Evolutionary conservation across 2,888 invertebrate genomes (phyloP).

Genomic region (Kuschelorhynchus macadamiae): DNA sequence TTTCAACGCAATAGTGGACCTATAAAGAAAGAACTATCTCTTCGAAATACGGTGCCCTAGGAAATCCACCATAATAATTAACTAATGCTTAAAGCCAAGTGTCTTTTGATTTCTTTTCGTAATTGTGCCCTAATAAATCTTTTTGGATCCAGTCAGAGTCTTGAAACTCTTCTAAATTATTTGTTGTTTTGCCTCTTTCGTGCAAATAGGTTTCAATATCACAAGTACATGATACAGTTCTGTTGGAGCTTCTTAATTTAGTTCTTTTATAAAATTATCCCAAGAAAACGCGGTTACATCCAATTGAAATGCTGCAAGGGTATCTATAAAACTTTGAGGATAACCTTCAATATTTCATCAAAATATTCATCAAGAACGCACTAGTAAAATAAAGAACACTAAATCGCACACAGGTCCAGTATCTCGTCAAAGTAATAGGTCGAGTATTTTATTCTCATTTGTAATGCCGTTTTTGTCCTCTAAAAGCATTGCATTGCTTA

Average conservation of each 20-base stretch:
- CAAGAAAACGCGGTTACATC: slow-evolving; percentile 65
- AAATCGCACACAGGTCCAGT: slow-evolving; percentile 72
- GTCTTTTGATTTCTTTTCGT: slow-evolving; percentile 63
- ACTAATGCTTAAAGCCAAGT: too few species aligned
- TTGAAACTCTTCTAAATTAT: slow-evolving; percentile 68
- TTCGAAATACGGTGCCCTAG: too few species aligned
- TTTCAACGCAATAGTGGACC: too few species aligned
- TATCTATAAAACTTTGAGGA: slow-evolving; percentile 69
- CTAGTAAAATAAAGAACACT: slow-evolving; percentile 73
- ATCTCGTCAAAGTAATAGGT: slow-evolving; percentile 74
- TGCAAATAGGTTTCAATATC: slow-evolving; percentile 70
- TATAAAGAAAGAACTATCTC: too few species aligned
- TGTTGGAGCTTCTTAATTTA: slow-evolving; percentile 66
- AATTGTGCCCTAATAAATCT: slow-evolving; percentile 64
- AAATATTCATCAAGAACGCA: slow-evolving; percentile 68
- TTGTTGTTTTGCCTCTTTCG: slow-evolving; percentile 67
- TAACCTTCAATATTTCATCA: slow-evolving; percentile 71
- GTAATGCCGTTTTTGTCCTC: slow-evolving; percentile 68
- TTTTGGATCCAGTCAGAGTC: slow-evolving; percentile 65
- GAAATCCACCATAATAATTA: too few species aligned
- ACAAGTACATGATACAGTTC: slow-evolving; percentile 70
- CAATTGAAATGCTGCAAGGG: slow-evolving; percentile 66
- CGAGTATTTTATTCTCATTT: slow-evolving; percentile 72
- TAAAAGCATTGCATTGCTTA: slow-evolving; percentile 74
- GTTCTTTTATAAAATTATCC: slow-evolving; percentile 68